Base-by-base conservation (phyloP, 2,113 vertebrate species). In the Epinephelus moara region DNA sequence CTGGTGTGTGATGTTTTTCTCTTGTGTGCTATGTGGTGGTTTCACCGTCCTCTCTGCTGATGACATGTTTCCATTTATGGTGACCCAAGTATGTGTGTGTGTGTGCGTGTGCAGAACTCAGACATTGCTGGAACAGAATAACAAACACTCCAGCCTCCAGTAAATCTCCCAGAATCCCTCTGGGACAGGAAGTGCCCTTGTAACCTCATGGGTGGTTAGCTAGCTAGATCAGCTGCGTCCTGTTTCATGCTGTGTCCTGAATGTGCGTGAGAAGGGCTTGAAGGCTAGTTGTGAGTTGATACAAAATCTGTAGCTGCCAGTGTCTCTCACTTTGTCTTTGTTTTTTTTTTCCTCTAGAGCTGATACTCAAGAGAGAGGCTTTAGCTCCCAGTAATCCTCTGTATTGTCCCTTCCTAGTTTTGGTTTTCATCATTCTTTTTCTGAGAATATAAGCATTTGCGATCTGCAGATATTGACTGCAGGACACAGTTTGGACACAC, bases 61-160 rank as follows among this genome's bases (percentile, higher is more conserved):
- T 91, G 75, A 87, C 74, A 79, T 85, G 78, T 88, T 86, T 84
- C 78, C 59, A 71, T 89, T 80, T 90, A 75, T 59, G 27, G 68
- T 25, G 67, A 75, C 50, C 50, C 37, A 17, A 37, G 63, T 85
- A 30, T 77, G 57, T 90, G 59, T 63, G 1, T 56, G 67, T 59
- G 69, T 72, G 69, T 55, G 27, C 52, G 18, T 23, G 5, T 67
- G 60, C 69, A 70, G 60, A 81, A 47, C 27, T 80, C 27, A 61
- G 60, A 42, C 82, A 71, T 73, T 62, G 67, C 70, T 80, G 57
- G 47, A 85, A 86, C 49, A 87, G 42, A 92, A 86, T 86, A 93
- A 90, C 78, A 90, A 82, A 80, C 56, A 66, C 45, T 80, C n/a
- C 50, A 70, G 50, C 30, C 56, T 81, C 37, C 53, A 45, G 33